Evolutionary conservation across 2,797 vertebrate genomes (phyloP), one percentile per base, ranked within the genome.

Genomic region (Rhinatrema bivittatum): DNA sequence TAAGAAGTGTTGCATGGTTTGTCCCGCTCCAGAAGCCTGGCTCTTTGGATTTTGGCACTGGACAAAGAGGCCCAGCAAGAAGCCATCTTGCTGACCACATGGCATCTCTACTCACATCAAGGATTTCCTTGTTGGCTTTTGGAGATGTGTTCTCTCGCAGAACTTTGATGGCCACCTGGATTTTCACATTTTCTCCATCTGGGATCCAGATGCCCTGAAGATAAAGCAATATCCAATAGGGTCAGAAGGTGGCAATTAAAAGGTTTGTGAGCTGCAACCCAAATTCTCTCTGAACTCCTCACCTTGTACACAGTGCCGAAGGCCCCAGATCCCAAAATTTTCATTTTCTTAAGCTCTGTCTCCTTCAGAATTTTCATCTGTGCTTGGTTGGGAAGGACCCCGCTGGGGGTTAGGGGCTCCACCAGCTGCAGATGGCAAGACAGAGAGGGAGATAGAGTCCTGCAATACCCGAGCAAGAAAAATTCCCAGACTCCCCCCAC

Each of bases 301-400:
- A 94, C 93, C 91, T 96, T 97, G 51, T 91, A 93, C 22, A 99
- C 95, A 0, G 95, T 99, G 32, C 95, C 95, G 0, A 99, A 99
- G 17, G 95, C 95, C 1, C 95, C 95, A 0, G 95, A 95, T 18
- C 95, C 95, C 15, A 99, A 76, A 21, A 97, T 87, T 30, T 94
- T 84, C 39, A 95, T 84, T 45, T 97, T 98, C 70, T 90, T 93
- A 33, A 99, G 57, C 76, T 99, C 95, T 0, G 95, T 99, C 65
- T 99, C 95, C 60, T 98, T 98, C 23, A 98, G 84, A 66, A 98
- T 99, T 13, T 91, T 74, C 90, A 99, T 97, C 84, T 99, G 91
- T 35, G 95, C 95, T 64, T 98, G 93, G 72, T 99, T 99, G 22
- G 95, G 95, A 46, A 91, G 72, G 0, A 91, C 94, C 14, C 95